Base-by-base conservation (phyloP, 2,113 vertebrate species). In the Coryphaenoides rupestris region DNA sequence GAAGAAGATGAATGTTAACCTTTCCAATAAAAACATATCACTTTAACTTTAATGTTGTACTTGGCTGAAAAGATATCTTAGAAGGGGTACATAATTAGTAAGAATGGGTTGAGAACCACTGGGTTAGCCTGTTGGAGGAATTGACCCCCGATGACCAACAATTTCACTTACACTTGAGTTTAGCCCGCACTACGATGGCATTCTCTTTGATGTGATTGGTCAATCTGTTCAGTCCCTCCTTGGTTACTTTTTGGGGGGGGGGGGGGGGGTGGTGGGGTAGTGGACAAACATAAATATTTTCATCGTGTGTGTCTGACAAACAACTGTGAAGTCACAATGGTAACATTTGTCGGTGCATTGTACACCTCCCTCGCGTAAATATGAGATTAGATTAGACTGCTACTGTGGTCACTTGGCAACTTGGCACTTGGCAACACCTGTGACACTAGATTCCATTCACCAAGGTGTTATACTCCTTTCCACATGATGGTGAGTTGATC, bases 121-220 rank as follows among this genome's bases (percentile, higher is more conserved):
- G n/a, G n/a, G n/a, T n/a, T n/a, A n/a, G n/a, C n/a, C n/a, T n/a
- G n/a, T 26, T 26, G 24, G 9, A 40, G 13, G 33, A 7, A 9
- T 40, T 40, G 33, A 40, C 33, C 33, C 33, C 33, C 7, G 2
- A 12, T 40, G 33, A 26, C 24, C 24, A 3, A 3, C 2, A 12
- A 7, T 40, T 40, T 40, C 2, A 76, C 92, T 90, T 64, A 93
- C 92, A 69, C 85, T 95, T 95, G 60, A 99, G 86, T 75, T 93
- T 95, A 19, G 87, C 86, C 69, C 92, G 89, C 60, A 98, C 83
- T 68, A 91, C 89, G 62, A 96, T 95, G 70, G 94, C 95, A 14
- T 91, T 94, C 68, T 89, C 95, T 90, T 95, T 98, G 85, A 99
- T 98, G 69, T 96, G 91, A 55, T 87, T 89, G 72, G 93, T 98